Percentiles rank a stretch among this genome's conserved stretches.
Conservation (phyloP, 1,140 invertebrate species). For the Trypoxylus dichotomus region DNA sequence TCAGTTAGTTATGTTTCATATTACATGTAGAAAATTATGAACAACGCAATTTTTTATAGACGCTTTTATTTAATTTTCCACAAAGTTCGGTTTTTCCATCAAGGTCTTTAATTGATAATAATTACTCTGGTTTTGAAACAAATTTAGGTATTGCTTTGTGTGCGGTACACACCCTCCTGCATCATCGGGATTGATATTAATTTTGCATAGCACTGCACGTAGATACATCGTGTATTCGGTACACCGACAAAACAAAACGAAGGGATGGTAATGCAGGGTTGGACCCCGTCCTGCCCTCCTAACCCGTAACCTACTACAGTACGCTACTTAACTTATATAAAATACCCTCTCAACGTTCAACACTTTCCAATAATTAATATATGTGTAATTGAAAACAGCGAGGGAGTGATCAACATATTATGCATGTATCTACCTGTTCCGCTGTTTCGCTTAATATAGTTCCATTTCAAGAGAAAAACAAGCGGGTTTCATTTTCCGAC, state of each 20-base stretch:
- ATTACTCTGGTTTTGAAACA: too few relatives aligned
- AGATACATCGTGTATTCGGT: background rate
- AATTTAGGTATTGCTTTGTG: too few relatives aligned
- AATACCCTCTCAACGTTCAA: slow-evolving; percentile 50
- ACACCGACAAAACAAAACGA: slow-evolving; percentile 15
- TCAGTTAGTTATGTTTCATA: too few relatives aligned
- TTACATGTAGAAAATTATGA: too few relatives aligned
- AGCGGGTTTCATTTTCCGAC: background rate
- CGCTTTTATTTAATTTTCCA: too few relatives aligned
- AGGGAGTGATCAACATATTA: slow-evolving; percentile 47
- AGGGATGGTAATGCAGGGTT: slow-evolving; percentile 48
- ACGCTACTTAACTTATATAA: slow-evolving; percentile 54
- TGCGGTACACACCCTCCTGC: too few relatives aligned
- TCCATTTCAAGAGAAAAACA: slow-evolving; percentile 5
- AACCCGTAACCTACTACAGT: slow-evolving; percentile 50
- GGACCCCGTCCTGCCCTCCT: slow-evolving; percentile 39
- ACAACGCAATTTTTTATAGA: too few relatives aligned
- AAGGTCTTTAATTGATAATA: too few relatives aligned
- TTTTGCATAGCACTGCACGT: background rate
- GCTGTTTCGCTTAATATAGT: background rate
- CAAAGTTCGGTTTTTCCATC: too few relatives aligned
- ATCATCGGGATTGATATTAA: background rate
- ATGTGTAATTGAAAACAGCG: slow-evolving; percentile 52
- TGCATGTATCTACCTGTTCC: slow-evolving; percentile 11
- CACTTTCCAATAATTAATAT: slow-evolving; percentile 50